Conservation (phyloP, 1,140 invertebrate genomes). For the Tetragonula clypearis region DNA sequence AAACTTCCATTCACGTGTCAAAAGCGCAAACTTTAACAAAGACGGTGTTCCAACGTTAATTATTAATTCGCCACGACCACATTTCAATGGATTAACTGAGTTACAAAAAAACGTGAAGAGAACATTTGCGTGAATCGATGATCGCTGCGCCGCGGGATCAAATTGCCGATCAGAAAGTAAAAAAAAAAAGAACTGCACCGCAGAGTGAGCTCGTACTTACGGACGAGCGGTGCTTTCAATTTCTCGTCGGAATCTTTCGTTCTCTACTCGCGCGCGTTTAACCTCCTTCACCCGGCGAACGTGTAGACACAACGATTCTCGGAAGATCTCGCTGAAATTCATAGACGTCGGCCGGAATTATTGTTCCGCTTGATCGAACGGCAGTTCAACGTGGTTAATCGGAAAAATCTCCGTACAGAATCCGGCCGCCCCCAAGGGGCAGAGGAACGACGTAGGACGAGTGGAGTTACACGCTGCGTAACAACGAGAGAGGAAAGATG, state of each 20-base stretch:
- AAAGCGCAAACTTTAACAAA: too few relatives aligned
- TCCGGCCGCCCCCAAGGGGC: conserved; percentile 28
- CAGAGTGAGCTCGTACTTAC: background rate
- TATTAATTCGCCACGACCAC: too few relatives aligned
- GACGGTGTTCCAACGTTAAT: background rate
- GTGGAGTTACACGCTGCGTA: conserved; percentile 37
- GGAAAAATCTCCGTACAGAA: conserved; percentile 64
- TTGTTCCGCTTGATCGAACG: conserved; percentile 60
- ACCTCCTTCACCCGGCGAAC: background rate
- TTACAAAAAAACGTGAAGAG: background rate
- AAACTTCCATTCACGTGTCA: too few relatives aligned
- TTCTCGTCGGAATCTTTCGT: background rate
- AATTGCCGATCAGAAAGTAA: background rate
- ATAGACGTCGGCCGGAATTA: conserved; percentile 43
- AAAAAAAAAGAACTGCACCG: background rate
- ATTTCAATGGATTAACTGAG: background rate
- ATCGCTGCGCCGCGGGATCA: background rate
- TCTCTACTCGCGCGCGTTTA: background rate
- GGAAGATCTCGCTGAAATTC: conserved; percentile 38
- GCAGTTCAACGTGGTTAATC: conserved; percentile 66
- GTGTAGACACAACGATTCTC: background rate
- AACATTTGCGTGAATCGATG: too few relatives aligned
- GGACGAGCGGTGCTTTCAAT: background rate
- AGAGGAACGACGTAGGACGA: background rate
- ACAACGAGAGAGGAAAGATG: conserved; percentile 42